A percentile compares a stretch with the other conserved stretches of the same genome.
Evolutionary conservation across 1,140 invertebrate species (phyloP).

Genomic region (Neuroterus valhalla): DNA sequence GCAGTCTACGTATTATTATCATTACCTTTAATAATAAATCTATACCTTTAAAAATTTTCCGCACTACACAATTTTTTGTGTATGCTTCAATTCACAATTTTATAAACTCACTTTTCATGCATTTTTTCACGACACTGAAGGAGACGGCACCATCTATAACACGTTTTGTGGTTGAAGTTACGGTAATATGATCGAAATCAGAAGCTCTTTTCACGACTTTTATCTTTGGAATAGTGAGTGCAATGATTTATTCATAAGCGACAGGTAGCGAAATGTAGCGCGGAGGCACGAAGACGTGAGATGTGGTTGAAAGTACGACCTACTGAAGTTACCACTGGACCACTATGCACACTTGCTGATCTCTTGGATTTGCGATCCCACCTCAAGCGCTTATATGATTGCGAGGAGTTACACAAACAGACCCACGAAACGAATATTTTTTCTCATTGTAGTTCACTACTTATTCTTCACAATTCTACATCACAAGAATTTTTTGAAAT

Average conservation of each 20-base stretch:
- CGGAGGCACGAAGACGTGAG: conserved; percentile 26
- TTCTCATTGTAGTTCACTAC: conserved; percentile 28
- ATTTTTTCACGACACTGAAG: conserved; percentile 28
- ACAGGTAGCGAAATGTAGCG: conserved; percentile 34
- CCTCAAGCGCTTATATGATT: conserved; percentile 15
- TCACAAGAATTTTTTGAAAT: too few species aligned
- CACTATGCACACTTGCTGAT: conserved; percentile 26
- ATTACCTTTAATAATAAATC: too few species aligned
- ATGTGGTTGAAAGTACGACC: conserved; percentile 47
- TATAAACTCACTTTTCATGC: background rate
- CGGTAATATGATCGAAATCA: conserved; percentile 40
- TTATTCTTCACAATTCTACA: conserved; percentile 34
- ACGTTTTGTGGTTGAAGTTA: conserved; percentile 34
- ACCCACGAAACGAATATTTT: conserved; percentile 14
- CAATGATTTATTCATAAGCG: conserved; percentile 48
- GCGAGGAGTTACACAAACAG: background rate
- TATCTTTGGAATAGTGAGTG: conserved; percentile 45
- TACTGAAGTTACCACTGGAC: conserved; percentile 45
- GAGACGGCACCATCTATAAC: conserved; percentile 39
- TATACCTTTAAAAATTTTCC: too few species aligned
- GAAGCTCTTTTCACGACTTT: conserved; percentile 38
- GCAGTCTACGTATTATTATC: too few species aligned
- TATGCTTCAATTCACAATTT: background rate
- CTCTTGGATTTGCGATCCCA: conserved; percentile 34
- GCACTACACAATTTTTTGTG: too few species aligned